Conservation (phyloP, 2,797 vertebrate species). For the Paramormyrops hopkinsi region DNA sequence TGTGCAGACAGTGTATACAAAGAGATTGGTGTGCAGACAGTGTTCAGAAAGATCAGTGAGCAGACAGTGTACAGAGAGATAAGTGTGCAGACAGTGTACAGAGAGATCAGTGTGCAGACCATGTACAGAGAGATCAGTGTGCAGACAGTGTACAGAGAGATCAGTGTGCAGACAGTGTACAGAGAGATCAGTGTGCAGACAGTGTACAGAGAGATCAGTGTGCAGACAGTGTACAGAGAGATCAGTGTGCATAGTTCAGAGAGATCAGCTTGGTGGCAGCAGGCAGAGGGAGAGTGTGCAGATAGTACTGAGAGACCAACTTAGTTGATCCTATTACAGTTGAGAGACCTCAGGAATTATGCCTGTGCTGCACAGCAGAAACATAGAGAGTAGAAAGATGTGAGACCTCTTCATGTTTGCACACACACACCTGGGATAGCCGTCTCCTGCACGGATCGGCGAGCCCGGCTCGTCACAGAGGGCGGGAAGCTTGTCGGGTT, state of each 20-base stretch:
- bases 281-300: slow-evolving; percentile 8
- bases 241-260: not conserved
- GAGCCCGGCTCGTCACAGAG: not conserved
- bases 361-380: not conserved
- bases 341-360: not conserved
- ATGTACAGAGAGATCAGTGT: not conserved
- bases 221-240: too few species aligned
- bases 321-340: not conserved
- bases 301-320: not conserved
- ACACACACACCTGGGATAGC: slow-evolving; percentile 5
- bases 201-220: too few species aligned
- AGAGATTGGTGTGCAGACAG: slow-evolving; percentile 13
- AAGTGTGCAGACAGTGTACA: not conserved
- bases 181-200: not conserved
- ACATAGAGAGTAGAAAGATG: not conserved
- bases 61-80: not conserved
- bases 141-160: not conserved
- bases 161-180: too few species aligned
- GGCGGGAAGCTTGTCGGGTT: not conserved
- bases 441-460: not conserved
- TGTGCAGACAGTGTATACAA: not conserved
- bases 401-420: not conserved
- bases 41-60: not conserved
- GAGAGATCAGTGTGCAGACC: too few species aligned
- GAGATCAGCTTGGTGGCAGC: not conserved